Base-by-base conservation (phyloP, 1,140 invertebrate species). In the Microplitis mediator region DNA sequence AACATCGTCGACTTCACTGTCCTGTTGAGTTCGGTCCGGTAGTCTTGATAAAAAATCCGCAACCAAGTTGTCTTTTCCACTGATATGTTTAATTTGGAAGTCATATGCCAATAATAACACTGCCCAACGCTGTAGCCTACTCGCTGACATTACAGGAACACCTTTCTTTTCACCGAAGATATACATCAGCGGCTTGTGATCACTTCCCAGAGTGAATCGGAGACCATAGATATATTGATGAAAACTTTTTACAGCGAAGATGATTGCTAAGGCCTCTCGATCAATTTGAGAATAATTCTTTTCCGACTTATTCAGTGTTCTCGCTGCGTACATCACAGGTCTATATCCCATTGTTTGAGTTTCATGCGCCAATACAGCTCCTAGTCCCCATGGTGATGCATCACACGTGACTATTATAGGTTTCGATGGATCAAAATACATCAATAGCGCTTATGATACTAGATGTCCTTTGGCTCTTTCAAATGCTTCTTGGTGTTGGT, bases 81-180 rank as follows among this genome's bases (percentile, higher is more conserved):
- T 16, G 16, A 72, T 74, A 67, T 85, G 82, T 56, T 80, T 72
- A 69, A 87, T 81, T 32, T 79, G 75, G 76, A 84, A 87, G 62
- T 79, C 66, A 75, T 85, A 86, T 4, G 63, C 79, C 35, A 74
- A 72, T 39, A 88, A 72, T 39, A 74, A 77, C 5, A 85, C 36
- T 9, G 84, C 82, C 79, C 82, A 87, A 13, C 85, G 69, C 69
- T 88, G 85, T 16, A 87, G 61, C 23, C 86, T 60, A 4, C 74
- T 74, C 9, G 83, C 80, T 39, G 80, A 71, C 50, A 81, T 74
- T 5, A 71, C 70, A 34, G 84, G 78, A 13, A 83, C 77, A 65
- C 65, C 31, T 78, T 79, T 72, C 51, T 76, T 74, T 11, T 71
- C 65, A 35, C 54, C 66, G 36, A 69, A 69, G 36, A 69, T 69